Conservation (phyloP, 2,113 vertebrate genomes). For the Rhea americana region DNA sequence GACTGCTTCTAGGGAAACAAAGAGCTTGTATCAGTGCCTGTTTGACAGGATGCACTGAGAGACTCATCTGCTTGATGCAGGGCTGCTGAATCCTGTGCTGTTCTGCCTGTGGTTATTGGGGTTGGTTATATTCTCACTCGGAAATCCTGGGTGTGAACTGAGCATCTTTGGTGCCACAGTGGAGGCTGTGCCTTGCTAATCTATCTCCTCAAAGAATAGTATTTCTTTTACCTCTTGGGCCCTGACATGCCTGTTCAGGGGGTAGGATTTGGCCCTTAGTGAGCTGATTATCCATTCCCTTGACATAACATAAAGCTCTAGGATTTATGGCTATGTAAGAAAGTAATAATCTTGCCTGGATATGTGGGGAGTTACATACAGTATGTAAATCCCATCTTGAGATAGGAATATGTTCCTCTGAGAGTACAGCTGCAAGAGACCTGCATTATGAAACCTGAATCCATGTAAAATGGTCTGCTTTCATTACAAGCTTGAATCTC, state of each 20-base stretch:
- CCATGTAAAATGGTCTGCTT: slow-evolving; percentile 45
- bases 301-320: slow-evolving; percentile 70
- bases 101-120: not conserved
- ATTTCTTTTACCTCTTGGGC: slow-evolving; percentile 61
- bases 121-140: fast-evolving
- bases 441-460: slow-evolving; percentile 63
- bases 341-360: slow-evolving; percentile 66
- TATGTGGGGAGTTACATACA: slow-evolving; percentile 62
- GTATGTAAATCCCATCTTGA: slow-evolving; percentile 71
- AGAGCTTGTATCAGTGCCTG: not conserved
- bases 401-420: slow-evolving; percentile 65
- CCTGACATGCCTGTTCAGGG: slow-evolving; percentile 58
- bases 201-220: slow-evolving; percentile 8
- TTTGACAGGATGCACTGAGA: not conserved
- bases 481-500: slow-evolving; percentile 58
- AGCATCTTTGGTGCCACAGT: not conserved
- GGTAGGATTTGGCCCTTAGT: slow-evolving; percentile 67
- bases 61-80: not conserved
- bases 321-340: slow-evolving; percentile 64
- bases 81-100: not conserved
- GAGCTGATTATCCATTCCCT: slow-evolving; percentile 66
- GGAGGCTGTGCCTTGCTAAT: slow-evolving; percentile 18
- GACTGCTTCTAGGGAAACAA: not conserved
- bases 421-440: slow-evolving; percentile 61
- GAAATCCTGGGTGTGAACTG: not conserved